Conservation (phyloP, 2,797 vertebrate genomes). For the Notamacropus eugenii region DNA sequence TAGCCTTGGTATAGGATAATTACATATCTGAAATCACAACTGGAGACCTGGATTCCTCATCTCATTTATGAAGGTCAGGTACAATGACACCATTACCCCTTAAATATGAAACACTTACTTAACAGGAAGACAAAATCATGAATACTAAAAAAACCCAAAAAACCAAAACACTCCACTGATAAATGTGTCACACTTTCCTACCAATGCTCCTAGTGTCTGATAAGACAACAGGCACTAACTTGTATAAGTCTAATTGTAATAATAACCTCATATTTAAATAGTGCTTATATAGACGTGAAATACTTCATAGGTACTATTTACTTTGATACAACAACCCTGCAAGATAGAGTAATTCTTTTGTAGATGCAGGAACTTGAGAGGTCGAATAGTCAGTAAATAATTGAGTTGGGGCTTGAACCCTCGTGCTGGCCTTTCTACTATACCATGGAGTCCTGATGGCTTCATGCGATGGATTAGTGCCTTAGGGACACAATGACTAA, state of each 20-base stretch:
- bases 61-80: background rate
- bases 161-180: background rate
- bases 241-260: background rate
- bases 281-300: background rate
- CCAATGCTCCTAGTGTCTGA: background rate
- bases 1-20: background rate
- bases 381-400: background rate
- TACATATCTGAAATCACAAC: background rate
- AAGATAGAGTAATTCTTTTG: background rate
- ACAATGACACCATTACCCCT: background rate
- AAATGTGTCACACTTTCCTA: background rate
- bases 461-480: background rate
- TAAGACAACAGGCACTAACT: background rate
- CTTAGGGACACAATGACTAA: background rate
- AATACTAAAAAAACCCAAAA: background rate
- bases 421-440: background rate
- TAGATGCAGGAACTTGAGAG: background rate
- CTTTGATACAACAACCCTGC: background rate
- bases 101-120: background rate
- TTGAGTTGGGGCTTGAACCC: background rate
- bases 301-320: background rate
- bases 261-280: background rate
- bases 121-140: background rate
- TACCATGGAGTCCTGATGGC: background rate
- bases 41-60: background rate